These are phyloP conservation scores for Crenichthys baileyi DNA, from an alignment of 2,797 vertebrate species.

Conservation along the genomic window DNA sequence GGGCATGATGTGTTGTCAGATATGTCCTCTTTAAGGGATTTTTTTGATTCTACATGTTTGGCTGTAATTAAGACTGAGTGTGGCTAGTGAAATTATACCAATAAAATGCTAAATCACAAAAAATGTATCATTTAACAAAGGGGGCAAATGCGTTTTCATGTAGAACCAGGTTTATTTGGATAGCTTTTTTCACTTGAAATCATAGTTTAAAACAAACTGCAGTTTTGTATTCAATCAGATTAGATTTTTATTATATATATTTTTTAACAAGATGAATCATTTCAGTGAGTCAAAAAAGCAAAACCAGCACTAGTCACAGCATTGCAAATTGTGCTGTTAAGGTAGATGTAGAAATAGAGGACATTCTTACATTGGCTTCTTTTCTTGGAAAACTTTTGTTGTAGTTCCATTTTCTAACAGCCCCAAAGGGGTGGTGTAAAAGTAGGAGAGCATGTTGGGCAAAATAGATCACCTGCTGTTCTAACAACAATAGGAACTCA, in stretches of 20 bases:
- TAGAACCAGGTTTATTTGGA: not conserved
- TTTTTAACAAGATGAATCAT: not conserved
- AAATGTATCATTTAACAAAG: not conserved
- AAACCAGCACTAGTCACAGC: not conserved
- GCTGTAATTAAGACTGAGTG: not conserved
- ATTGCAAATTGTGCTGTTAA: constrained; percentile 35
- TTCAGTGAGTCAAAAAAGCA: not conserved
- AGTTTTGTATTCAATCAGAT: not conserved
- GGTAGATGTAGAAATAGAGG: constrained; percentile 23
- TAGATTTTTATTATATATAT: not conserved
- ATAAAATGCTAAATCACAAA: not conserved
- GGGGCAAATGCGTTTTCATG: not conserved
- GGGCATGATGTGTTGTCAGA: not conserved
- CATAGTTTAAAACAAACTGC: not conserved
- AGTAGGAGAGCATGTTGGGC: constrained; percentile 59
- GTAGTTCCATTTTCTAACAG: constrained; percentile 68
- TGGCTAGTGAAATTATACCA: not conserved
- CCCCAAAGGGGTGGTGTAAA: constrained; percentile 64
- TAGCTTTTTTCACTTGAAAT: not conserved
- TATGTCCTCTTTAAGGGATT: not conserved
- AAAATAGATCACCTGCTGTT: constrained; percentile 79
- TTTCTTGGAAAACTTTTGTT: constrained; percentile 71
- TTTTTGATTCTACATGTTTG: not conserved
- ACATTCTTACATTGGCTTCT: constrained; percentile 32
- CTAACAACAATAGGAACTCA: constrained; percentile 80